phyloP scores from a whole-genome alignment of 2,113 vertebrate species.

The Pterophyllum scalare region DNA sequence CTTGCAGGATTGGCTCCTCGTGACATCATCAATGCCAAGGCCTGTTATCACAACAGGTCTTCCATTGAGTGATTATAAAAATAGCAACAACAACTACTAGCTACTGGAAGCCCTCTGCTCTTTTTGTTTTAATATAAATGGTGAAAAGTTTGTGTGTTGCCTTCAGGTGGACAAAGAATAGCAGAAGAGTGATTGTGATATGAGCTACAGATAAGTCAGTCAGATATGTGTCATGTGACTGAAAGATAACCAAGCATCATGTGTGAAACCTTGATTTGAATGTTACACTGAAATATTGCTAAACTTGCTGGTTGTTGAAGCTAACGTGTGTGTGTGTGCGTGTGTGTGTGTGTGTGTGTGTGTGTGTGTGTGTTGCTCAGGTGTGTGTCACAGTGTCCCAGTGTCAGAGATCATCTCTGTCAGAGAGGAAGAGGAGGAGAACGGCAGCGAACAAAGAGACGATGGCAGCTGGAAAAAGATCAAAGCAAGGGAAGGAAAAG shows the following conservation, averaged over 20 bases:
- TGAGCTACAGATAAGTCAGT: background rate
- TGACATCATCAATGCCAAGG: background rate
- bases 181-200: background rate
- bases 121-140: too few relatives aligned
- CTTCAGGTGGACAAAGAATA: background rate
- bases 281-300: background rate
- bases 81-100: background rate
- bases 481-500: conserved; percentile 48
- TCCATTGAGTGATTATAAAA: background rate
- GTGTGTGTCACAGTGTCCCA: conserved; percentile 73
- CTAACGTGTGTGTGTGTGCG: background rate
- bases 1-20: background rate
- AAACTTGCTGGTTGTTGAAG: background rate
- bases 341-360: too few relatives aligned
- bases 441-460: conserved; percentile 37
- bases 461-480: conserved; percentile 87
- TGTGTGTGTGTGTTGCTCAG: conserved; percentile 61
- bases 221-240: background rate
- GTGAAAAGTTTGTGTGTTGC: too few relatives aligned
- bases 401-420: conserved; percentile 88
- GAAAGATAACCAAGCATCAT: background rate
- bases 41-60: background rate
- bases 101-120: background rate
- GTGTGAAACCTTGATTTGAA: background rate
- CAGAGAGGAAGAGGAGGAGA: conserved; percentile 80